Evolutionary conservation across 2,113 vertebrate genomes (phyloP).

Genomic region (Rhynchomys soricoides): DNA sequence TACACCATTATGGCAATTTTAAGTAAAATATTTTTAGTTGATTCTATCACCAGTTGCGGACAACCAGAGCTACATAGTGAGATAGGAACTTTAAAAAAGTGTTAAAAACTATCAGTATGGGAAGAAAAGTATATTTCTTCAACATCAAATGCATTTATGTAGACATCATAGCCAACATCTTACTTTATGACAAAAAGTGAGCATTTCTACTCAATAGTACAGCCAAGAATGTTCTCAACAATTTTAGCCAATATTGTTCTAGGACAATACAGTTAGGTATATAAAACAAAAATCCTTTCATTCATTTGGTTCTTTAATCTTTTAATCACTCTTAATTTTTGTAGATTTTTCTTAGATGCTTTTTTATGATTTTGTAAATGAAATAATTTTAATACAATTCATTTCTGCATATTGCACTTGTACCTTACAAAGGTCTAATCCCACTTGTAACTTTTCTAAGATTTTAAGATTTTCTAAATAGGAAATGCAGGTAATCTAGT

Average conservation of each 20-base stretch:
- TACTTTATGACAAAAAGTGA: constrained; percentile 33
- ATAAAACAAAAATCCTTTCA: background rate
- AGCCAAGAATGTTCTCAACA: background rate
- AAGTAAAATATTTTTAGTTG: background rate
- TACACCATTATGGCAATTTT: background rate
- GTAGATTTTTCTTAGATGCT: background rate
- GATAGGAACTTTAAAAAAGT: background rate
- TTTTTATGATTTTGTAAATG: background rate
- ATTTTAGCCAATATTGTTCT: background rate
- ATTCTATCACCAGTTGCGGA: background rate
- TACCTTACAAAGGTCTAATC: background rate
- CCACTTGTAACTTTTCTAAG: background rate
- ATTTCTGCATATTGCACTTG: background rate
- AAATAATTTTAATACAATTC: background rate
- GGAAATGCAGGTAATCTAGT: background rate
- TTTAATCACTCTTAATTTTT: background rate
- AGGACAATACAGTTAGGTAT: background rate
- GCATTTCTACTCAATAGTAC: background rate
- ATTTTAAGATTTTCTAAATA: background rate
- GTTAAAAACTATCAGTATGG: background rate
- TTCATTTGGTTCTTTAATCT: background rate
- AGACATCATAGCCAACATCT: background rate
- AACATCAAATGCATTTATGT: background rate
- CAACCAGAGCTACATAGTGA: background rate
- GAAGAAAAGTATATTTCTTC: background rate